These are phyloP conservation scores for Serripes groenlandicus DNA, from an alignment of 2,888 invertebrate species.

Conservation along the genomic window DNA sequence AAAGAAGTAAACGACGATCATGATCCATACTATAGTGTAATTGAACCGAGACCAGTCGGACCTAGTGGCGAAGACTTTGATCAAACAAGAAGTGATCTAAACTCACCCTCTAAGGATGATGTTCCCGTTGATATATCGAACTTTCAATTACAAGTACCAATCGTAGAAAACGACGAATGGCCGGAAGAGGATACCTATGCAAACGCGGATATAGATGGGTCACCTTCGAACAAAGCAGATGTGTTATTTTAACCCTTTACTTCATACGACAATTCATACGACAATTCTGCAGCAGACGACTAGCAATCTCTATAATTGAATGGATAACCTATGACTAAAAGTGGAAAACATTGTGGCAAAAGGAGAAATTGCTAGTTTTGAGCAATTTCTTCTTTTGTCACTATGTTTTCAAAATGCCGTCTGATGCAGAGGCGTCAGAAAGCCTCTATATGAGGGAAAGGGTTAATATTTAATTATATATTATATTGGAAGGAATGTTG, in stretches of 20 bases:
- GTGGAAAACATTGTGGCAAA: background rate
- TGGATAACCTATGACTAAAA: no score
- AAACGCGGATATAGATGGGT: background rate
- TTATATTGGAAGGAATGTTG: no score
- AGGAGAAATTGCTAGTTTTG: background rate
- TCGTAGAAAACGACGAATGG: slow-evolving; percentile 58
- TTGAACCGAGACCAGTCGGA: background rate
- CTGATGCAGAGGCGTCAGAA: background rate
- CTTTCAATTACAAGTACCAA: slow-evolving; percentile 31
- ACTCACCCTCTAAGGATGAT: background rate
- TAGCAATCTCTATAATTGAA: background rate
- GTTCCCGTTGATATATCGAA: slow-evolving; percentile 21
- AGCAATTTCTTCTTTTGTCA: background rate
- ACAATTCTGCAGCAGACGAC: background rate
- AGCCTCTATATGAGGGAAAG: no score
- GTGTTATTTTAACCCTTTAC: background rate
- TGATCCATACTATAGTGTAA: slow-evolving; percentile 2
- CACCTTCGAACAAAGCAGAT: background rate
- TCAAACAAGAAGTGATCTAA: background rate
- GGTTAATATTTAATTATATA: no score
- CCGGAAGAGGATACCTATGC: slow-evolving; percentile 55
- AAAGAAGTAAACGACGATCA: background rate
- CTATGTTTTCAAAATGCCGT: background rate
- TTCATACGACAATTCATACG: background rate
- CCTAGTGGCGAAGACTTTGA: background rate